Base-by-base conservation (phyloP, 92 coral and sea anemone species). In the Heliopora coerulea region DNA sequence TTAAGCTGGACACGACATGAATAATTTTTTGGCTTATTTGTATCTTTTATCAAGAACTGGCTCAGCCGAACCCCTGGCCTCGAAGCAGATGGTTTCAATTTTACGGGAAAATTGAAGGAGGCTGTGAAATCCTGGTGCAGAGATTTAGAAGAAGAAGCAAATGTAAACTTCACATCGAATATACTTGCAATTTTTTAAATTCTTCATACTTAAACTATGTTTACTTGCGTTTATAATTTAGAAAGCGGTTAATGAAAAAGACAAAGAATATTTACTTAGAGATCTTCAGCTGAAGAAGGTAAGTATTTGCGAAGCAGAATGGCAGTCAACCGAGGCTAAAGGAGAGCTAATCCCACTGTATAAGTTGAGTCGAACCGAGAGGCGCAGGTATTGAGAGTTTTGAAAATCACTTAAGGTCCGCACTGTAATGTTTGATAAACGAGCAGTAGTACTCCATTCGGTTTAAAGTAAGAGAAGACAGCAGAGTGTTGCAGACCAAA, bases 21-120 rank as follows among this genome's bases (percentile, higher is more conserved):
- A n/a, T n/a, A n/a, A n/a, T n/a, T n/a, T n/a, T n/a, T n/a, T n/a
- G n/a, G n/a, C 13, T 32, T 44, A 13, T 34, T 42, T 28, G 31
- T 70, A 1, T 29, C 39, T 42, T 25, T 49, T 24, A 34, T 83
- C 21, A 19, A 95, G 99, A 73, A 70, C 10, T 95, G 99, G 99
- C 80, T 95, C 65, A 80, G 88, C 31, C 86, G 99, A 48, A 95
- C 99, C 15, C 99, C 99, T 42, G 99, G 99, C 34, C 88, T 95
- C 2, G 96, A 95, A 72, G 84, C 68, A 44, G 79, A 90, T 67
- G 99, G 99, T 28, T 95, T 95, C 68, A 83, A 95, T 65, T 95
- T 95, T 77, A 90, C 95, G 89, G 89, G 89, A 3, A 95, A 90
- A 65, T 86, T 84, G 60, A 84, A 84, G 69, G 54, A 74, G n/a